These are phyloP conservation scores for Onychomys leucogaster DNA, from an alignment of 2,797 vertebrate species.

Conservation along the genomic window DNA sequence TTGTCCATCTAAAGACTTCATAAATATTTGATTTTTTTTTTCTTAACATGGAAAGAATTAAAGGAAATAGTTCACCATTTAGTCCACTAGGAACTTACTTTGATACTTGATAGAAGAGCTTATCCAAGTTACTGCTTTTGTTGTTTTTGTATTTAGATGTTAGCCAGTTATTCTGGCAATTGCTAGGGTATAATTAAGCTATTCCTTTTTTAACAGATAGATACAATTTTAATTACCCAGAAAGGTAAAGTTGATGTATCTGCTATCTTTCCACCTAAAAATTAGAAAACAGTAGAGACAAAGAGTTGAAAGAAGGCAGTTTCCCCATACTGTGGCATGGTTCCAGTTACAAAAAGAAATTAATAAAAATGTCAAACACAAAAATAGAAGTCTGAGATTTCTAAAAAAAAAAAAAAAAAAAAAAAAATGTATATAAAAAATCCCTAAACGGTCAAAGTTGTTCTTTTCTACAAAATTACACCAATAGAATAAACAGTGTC, in stretches of 20 bases:
- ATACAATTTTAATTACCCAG: background rate
- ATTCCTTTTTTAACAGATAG: background rate
- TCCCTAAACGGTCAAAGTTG: background rate
- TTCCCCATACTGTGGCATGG: background rate
- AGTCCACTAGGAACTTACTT: background rate
- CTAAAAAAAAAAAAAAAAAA: background rate
- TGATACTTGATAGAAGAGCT: background rate
- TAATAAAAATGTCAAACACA: background rate
- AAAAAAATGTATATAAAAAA: background rate
- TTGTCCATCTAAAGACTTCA: constrained; percentile 27
- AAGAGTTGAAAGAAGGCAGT: background rate
- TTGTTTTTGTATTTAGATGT: constrained; percentile 7
- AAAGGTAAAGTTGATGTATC: background rate
- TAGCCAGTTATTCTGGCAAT: background rate
- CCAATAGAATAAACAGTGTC: background rate
- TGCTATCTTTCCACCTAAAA: background rate
- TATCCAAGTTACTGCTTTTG: background rate
- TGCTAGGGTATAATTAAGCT: constrained; percentile 5
- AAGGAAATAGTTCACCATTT: constrained; percentile 47
- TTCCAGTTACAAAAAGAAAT: background rate
- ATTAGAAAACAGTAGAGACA: background rate
- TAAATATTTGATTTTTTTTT: constrained; percentile 55
- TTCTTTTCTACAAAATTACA: background rate
- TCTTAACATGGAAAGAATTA: constrained; percentile 48
- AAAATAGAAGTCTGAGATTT: background rate